Base-by-base conservation (phyloP, 92 coral and sea anemone species). In the Palythoa grandiflora region DNA sequence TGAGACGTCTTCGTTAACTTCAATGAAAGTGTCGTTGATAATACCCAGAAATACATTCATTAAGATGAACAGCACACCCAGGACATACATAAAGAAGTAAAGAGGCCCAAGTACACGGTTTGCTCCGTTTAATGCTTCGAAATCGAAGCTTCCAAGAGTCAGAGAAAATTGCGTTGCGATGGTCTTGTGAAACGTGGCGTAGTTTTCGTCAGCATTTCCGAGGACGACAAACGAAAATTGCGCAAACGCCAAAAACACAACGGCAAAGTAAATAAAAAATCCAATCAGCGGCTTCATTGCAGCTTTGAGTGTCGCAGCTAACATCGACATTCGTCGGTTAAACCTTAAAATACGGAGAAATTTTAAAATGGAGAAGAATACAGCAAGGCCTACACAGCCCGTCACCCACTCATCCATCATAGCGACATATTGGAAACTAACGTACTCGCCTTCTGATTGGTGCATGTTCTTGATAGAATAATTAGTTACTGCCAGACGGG, bases 401-500 rank as follows among this genome's bases (percentile, higher is more conserved):
- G 99, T 83, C 40, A 96, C 96, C 99, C 99, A 96, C 70, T 96
- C 96, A 53, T 96, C 99, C 51, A 93, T 77, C 87, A 93, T 93
- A 3, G 99, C 99, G 1, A 92, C 99, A 90, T 96, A 96, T 59
- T 96, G 99, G 28, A 84, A 84, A 73, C 88, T 71, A 20, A 71
- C 80, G n/a, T 74, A 74, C 89, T 85, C 84, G 2, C 76, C 87
- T 1, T 87, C 88, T 0, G 92, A 77, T 14, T 90, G 84, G n/a
- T 84, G 90, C 98, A 95, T 95, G 81, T 88, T 93, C 1, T 83
- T 75, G 17, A 95, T 71, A 14, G 93, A 91, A 51, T 80, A 89
- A 48, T 59, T 84, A 35, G 96, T 90, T 2, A 88, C 84, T 8
- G 78, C 90, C 51, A 90, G 88, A 35, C 93, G 87, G 9, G 90